Evolutionary conservation across 2,888 invertebrate genomes (phyloP).

Genomic region (Limnephilus rhombicus): DNA sequence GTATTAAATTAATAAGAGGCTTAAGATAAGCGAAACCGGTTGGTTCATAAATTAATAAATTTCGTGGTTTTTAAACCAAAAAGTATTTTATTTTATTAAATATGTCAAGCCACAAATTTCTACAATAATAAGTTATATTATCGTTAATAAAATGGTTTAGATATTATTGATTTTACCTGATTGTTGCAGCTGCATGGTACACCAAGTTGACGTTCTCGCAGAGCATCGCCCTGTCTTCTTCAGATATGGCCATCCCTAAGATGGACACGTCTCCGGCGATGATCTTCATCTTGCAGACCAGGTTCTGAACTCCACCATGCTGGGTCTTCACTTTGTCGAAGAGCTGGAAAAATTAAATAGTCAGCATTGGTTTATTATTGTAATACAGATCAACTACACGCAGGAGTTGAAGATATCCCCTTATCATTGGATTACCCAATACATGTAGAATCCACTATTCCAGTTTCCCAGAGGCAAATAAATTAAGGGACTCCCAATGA

Average conservation of each 20-base stretch:
- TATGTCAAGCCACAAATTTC: too few relatives aligned
- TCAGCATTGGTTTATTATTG: not conserved
- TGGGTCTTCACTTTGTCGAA: constrained; percentile 84
- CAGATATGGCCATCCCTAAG: constrained; percentile 83
- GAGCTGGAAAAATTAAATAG: constrained; percentile 77
- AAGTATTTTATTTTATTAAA: too few relatives aligned
- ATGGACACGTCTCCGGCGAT: constrained; percentile 85
- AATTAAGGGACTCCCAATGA: too few relatives aligned
- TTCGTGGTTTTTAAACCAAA: too few relatives aligned
- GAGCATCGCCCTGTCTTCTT: constrained; percentile 81
- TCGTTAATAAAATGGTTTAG: too few relatives aligned
- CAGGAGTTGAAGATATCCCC: not conserved
- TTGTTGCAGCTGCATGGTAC: constrained; percentile 89
- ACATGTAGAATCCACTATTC: too few relatives aligned
- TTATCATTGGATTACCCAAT: not conserved
- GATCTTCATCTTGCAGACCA: constrained; percentile 83
- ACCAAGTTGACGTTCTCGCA: constrained; percentile 87
- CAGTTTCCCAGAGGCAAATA: too few relatives aligned
- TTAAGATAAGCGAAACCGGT: too few relatives aligned
- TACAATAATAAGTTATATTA: too few relatives aligned
- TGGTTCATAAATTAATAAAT: too few relatives aligned
- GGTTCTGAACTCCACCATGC: constrained; percentile 79
- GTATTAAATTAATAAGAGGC: too few relatives aligned
- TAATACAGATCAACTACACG: not conserved
- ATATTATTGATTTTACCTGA: constrained; percentile 72